Conservation (phyloP, 2,797 vertebrate species). For the Tapirus indicus region DNA sequence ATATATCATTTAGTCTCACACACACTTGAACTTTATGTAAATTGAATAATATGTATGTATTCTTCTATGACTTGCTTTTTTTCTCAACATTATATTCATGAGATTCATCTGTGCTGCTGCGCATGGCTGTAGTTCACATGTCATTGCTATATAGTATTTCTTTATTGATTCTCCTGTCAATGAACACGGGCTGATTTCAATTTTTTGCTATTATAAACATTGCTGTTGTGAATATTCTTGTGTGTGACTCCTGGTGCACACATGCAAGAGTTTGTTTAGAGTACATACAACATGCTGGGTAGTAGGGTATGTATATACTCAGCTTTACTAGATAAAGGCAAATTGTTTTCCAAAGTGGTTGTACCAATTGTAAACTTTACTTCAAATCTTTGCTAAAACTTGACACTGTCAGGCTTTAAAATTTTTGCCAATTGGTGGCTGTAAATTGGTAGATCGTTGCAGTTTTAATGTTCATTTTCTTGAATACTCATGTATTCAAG, state of each 20-base stretch:
- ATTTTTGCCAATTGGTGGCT: not conserved
- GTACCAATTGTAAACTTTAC: not conserved
- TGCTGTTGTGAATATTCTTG: not conserved
- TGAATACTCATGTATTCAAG: not conserved
- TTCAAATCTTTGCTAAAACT: constrained; percentile 42
- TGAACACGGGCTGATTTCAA: not conserved
- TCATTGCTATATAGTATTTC: not conserved
- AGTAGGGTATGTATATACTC: not conserved
- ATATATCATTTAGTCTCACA: not conserved
- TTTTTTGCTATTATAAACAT: not conserved
- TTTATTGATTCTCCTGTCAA: not conserved
- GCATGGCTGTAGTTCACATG: not conserved
- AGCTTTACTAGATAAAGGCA: constrained; percentile 40
- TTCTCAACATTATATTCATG: not conserved
- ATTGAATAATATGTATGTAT: not conserved
- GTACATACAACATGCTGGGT: not conserved
- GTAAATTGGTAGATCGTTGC: not conserved
- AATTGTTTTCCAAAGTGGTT: constrained; percentile 34
- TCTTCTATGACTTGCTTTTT: not conserved
- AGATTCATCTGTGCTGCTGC: not conserved
- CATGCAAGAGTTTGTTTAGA: not conserved
- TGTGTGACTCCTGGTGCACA: not conserved
- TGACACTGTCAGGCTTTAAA: constrained; percentile 9
- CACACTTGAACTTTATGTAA: not conserved
- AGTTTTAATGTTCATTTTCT: constrained; percentile 47